phyloP scores from a whole-genome alignment of 2,888 invertebrate genomes.

The Oasisia sp. region DNA sequence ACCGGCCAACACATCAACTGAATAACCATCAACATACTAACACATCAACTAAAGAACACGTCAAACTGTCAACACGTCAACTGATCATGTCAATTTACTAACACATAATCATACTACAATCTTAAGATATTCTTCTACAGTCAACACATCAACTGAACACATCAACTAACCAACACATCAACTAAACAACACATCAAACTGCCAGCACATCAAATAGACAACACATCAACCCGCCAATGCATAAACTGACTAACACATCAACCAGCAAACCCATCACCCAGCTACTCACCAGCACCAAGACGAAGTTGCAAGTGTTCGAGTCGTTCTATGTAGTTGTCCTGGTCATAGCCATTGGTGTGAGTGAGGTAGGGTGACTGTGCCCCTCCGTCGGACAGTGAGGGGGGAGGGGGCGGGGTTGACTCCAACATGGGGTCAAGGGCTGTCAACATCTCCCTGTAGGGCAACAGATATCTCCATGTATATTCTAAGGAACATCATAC shows the following conservation, averaged over 20 bases:
- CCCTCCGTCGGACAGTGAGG: slow-evolving; percentile 9
- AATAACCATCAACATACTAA: too few relatives aligned
- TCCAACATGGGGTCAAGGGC: slow-evolving; percentile 25
- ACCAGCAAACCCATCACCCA: background rate
- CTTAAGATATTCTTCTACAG: background rate
- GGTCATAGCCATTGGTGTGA: slow-evolving; percentile 22
- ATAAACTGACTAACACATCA: background rate
- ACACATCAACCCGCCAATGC: background rate
- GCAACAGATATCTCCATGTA: background rate
- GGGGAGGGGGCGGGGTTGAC: background rate
- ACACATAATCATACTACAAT: too few relatives aligned
- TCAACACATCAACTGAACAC: background rate
- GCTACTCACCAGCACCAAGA: slow-evolving; percentile 30
- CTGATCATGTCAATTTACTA: too few relatives aligned
- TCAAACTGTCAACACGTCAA: too few relatives aligned
- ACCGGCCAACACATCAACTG: background rate
- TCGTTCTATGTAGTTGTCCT: slow-evolving; percentile 38
- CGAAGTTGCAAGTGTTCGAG: slow-evolving; percentile 38
- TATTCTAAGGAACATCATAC: background rate
- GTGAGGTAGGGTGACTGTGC: background rate
- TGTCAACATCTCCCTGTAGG: slow-evolving; percentile 20
- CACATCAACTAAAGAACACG: too few relatives aligned
- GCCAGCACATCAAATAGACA: background rate
- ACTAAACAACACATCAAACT: background rate
- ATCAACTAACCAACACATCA: background rate